Percentiles rank a stretch among this genome's conserved stretches.
These are phyloP conservation scores for Notothenia rossii DNA, from an alignment of 2,113 vertebrate species.

Conservation along the genomic window DNA sequence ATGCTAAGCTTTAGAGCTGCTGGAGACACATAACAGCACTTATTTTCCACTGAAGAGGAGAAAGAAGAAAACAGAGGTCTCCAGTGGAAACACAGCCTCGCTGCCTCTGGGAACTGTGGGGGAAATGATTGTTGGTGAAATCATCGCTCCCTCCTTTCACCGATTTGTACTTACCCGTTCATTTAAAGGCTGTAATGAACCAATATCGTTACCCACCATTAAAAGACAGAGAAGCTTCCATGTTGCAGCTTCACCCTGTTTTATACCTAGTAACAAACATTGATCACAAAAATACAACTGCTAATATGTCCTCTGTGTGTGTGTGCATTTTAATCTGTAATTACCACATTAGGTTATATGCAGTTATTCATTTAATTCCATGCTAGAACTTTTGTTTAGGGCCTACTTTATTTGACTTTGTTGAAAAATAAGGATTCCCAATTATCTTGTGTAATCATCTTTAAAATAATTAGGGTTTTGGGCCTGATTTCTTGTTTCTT, in stretches of 20 bases:
- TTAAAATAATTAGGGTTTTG: not conserved
- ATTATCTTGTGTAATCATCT: not conserved
- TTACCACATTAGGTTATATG: not conserved
- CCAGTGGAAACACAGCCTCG: conserved; percentile 17
- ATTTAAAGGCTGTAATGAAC: conserved; percentile 22
- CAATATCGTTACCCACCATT: not conserved
- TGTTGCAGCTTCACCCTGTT: not conserved
- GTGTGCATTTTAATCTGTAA: not conserved
- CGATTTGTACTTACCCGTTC: conserved; percentile 24
- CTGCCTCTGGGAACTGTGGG: conserved; percentile 27
- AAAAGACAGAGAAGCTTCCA: conserved; percentile 9
- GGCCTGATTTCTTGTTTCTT: not conserved
- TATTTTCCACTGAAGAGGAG: conserved; percentile 16
- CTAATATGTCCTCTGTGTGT: not conserved
- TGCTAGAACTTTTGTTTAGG: not conserved
- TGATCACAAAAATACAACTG: not conserved
- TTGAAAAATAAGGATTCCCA: not conserved
- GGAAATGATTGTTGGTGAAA: conserved; percentile 30
- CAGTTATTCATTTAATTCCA: not conserved
- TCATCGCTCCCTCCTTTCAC: conserved; percentile 10
- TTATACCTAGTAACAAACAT: not conserved
- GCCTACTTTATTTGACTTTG: not conserved
- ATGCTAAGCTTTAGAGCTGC: conserved; percentile 33
- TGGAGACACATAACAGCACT: conserved; percentile 18
- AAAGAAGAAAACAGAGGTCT: conserved; percentile 32